phyloP scores from a whole-genome alignment of 2,888 invertebrate species.

The Drosophila siamana region DNA sequence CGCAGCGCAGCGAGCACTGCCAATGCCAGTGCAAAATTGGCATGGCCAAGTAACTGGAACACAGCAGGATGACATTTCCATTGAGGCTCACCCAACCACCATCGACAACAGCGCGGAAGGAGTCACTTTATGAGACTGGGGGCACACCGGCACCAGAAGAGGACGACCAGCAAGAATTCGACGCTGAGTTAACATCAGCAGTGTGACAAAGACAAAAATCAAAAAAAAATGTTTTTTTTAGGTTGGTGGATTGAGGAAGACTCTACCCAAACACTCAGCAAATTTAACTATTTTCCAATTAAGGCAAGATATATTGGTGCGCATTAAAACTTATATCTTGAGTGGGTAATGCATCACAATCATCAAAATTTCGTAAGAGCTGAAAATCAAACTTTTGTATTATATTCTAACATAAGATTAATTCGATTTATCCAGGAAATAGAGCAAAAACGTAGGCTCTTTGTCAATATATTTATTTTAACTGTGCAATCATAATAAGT shows the following conservation, averaged over 20 bases:
- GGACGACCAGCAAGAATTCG: constrained; percentile 35
- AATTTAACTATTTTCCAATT: too few species aligned
- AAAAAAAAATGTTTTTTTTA: neutral
- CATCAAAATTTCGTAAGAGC: too few species aligned
- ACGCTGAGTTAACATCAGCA: constrained; percentile 67
- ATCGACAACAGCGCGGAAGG: constrained; percentile 9
- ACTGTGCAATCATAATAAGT: too few species aligned
- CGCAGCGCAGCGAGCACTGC: constrained; percentile 38
- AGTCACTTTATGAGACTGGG: constrained; percentile 1
- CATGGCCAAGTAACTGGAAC: constrained; percentile 79
- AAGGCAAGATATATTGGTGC: too few species aligned
- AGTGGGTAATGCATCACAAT: too few species aligned
- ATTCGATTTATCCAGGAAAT: too few species aligned
- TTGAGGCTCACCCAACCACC: constrained; percentile 56
- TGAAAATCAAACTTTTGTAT: too few species aligned
- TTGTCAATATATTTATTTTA: too few species aligned
- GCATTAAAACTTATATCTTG: too few species aligned
- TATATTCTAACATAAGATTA: too few species aligned
- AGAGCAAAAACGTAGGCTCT: too few species aligned
- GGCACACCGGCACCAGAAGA: neutral
- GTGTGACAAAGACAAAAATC: constrained; percentile 30
- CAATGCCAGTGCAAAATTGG: constrained; percentile 54
- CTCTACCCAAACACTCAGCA: too few species aligned
- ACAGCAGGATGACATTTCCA: constrained; percentile 83
- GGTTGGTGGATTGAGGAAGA: neutral